phyloP scores from a whole-genome alignment of 53 echinoderm and acorn worm genomes.

The Paracentrotus lividus region DNA sequence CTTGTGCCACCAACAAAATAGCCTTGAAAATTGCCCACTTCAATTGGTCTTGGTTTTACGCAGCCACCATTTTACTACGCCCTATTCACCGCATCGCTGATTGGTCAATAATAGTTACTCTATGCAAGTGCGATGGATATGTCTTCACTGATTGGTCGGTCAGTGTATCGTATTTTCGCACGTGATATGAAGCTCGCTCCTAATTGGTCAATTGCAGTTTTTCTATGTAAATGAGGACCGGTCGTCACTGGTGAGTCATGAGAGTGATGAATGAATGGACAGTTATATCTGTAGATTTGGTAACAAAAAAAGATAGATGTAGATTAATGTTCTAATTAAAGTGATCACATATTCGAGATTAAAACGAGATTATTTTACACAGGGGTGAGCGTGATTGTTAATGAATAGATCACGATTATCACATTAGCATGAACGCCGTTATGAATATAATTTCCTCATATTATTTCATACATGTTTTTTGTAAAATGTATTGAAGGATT shows the following conservation, averaged over 20 bases:
- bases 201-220: not conserved
- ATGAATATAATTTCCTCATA: too few relatives aligned
- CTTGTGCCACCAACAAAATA: not conserved
- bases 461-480: too few relatives aligned
- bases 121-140: not conserved
- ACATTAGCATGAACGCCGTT: too few relatives aligned
- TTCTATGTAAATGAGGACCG: not conserved
- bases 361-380: not conserved
- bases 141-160: not conserved
- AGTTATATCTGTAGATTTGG: not conserved
- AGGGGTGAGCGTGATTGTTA: not conserved
- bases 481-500: too few relatives aligned
- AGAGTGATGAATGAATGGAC: not conserved
- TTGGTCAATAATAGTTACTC: not conserved
- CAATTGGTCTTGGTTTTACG: not conserved
- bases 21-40: not conserved
- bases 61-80: not conserved
- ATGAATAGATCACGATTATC: not conserved
- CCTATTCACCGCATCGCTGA: not conserved
- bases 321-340: slow-evolving; percentile 22
- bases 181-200: not conserved
- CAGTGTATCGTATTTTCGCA: not conserved
- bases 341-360: not conserved
- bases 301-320: not conserved
- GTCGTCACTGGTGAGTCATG: not conserved